Conservation (phyloP, 2,888 invertebrate genomes). For the Eupithecia centaureata region DNA sequence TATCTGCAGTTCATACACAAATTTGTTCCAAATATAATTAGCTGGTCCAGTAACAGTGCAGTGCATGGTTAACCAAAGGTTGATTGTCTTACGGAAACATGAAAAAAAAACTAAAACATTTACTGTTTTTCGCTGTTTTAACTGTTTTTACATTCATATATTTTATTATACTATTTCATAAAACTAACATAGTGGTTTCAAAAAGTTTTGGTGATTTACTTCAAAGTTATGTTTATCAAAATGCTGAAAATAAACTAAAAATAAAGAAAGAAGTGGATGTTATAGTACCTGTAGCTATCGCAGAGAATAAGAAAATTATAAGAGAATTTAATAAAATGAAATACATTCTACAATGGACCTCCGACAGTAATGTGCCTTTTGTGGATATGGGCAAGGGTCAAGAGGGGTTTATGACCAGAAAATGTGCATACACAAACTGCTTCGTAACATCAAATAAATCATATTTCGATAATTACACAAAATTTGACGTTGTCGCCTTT, state of each 20-base stretch:
- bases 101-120: neutral
- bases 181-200: neutral
- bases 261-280: neutral
- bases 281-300: neutral
- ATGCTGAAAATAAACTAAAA: neutral
- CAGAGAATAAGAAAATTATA: neutral
- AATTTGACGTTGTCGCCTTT: slow-evolving; percentile 50
- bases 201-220: neutral
- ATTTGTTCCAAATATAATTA: neutral
- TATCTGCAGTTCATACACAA: too few species aligned
- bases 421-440: slow-evolving; percentile 61
- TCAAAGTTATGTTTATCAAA: neutral
- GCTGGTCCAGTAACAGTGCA: neutral
- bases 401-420: slow-evolving; percentile 54
- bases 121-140: neutral
- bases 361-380: slow-evolving; percentile 55
- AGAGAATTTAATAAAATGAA: slow-evolving; percentile 44
- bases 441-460: slow-evolving; percentile 52
- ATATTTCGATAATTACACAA: slow-evolving; percentile 40
- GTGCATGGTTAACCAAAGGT: neutral
- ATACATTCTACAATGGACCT: slow-evolving; percentile 67
- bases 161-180: neutral
- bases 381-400: slow-evolving; percentile 59
- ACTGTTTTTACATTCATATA: neutral
- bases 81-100: neutral